Percentiles rank a stretch among this genome's conserved stretches.
Evolutionary conservation across 2,113 vertebrate genomes (phyloP).

Genomic region (Ictalurus punctatus): DNA sequence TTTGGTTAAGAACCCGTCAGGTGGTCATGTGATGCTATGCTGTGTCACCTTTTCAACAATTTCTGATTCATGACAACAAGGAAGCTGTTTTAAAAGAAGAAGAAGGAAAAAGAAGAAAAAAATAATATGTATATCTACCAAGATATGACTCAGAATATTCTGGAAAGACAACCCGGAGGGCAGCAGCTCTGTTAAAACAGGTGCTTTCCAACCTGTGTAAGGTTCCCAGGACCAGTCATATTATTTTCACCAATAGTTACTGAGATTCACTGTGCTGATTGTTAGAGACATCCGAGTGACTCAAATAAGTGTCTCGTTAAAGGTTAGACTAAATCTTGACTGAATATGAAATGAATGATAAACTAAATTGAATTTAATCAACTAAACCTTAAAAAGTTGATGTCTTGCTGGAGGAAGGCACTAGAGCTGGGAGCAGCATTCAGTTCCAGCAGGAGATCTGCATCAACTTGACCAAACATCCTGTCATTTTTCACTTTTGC

Average conservation of each 20-base stretch:
- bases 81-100: too few species aligned
- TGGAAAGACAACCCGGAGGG: background rate
- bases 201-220: background rate
- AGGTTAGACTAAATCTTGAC: background rate
- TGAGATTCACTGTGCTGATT: too few species aligned
- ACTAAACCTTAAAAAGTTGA: background rate
- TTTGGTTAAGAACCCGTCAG: background rate
- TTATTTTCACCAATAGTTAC: background rate
- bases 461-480: background rate
- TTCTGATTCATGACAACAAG: background rate
- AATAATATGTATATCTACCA: too few species aligned
- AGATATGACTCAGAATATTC: background rate
- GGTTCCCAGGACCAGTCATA: background rate
- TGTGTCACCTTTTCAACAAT: background rate
- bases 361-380: background rate
- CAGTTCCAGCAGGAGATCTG: background rate
- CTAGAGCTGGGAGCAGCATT: background rate
- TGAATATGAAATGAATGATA: too few species aligned
- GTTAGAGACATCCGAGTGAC: background rate
- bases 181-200: background rate
- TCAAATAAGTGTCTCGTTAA: background rate
- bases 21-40: background rate
- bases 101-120: background rate
- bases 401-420: background rate
- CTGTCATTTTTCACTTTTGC: conserved; percentile 1